phyloP scores from a whole-genome alignment of 2,888 invertebrate species.

The Cylindroiulus punctatus region DNA sequence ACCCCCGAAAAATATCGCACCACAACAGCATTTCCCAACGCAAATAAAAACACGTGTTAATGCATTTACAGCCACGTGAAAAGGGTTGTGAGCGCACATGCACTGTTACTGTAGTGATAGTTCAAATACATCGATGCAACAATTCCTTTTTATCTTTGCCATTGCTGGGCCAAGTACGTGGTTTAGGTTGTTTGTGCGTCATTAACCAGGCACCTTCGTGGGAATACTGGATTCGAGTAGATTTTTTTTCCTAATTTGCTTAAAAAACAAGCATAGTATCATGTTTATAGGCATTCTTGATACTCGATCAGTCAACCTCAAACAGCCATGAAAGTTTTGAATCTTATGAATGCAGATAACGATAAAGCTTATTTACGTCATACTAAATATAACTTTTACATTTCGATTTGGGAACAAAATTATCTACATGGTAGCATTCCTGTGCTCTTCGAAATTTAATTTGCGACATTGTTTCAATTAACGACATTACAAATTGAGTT shows the following conservation, averaged over 20 bases:
- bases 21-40: neutral
- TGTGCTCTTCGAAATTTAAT: no score
- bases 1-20: neutral
- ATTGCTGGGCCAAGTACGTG: neutral
- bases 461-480: no score
- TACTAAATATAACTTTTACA: no score
- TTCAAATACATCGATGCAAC: neutral
- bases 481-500: no score
- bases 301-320: no score
- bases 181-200: neutral
- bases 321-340: no score
- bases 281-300: neutral
- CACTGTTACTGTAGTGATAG: no score
- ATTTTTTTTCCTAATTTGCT: neutral
- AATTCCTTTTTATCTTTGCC: neutral
- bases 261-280: neutral
- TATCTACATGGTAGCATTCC: no score
- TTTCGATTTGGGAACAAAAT: no score
- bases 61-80: neutral
- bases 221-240: neutral
- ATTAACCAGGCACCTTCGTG: neutral
- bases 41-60: constrained; percentile 12
- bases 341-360: no score
- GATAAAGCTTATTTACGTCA: no score
- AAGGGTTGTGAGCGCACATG: neutral